Evolutionary conservation across 2,797 vertebrate species (phyloP).

Genomic region (Sarcoramphus papa): DNA sequence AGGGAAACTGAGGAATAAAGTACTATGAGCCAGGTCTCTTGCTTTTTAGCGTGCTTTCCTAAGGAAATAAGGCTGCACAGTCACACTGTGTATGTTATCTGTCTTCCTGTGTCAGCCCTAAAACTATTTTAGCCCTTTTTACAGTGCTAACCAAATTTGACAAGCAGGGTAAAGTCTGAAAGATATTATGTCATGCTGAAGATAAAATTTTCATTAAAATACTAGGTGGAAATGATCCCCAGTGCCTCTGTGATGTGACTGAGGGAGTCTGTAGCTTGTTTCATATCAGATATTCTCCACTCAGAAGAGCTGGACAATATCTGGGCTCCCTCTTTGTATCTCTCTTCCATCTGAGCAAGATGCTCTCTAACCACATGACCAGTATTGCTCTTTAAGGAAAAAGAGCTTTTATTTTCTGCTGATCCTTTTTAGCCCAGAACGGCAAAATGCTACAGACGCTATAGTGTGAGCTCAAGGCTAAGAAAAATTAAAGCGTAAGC

Average conservation of each 20-base stretch:
- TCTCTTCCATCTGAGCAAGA: neutral
- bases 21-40: neutral
- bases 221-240: neutral
- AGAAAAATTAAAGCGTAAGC: constrained; percentile 10
- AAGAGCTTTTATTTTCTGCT: neutral
- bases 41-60: neutral
- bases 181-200: neutral
- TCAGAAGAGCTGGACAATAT: neutral
- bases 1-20: neutral
- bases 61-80: neutral
- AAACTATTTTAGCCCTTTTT: neutral
- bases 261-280: neutral
- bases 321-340: neutral
- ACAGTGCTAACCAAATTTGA: neutral
- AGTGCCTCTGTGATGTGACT: neutral
- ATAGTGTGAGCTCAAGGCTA: neutral
- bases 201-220: neutral
- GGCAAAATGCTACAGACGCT: neutral
- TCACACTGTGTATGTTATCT: neutral
- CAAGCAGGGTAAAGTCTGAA: neutral
- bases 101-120: neutral
- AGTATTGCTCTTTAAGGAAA: neutral
- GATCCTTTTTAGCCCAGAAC: neutral
- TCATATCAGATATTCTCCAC: neutral
- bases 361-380: neutral